Percentiles rank a stretch among this genome's conserved stretches.
Conservation (phyloP, 2,888 invertebrate genomes). For the Pemphredon lugubris region DNA sequence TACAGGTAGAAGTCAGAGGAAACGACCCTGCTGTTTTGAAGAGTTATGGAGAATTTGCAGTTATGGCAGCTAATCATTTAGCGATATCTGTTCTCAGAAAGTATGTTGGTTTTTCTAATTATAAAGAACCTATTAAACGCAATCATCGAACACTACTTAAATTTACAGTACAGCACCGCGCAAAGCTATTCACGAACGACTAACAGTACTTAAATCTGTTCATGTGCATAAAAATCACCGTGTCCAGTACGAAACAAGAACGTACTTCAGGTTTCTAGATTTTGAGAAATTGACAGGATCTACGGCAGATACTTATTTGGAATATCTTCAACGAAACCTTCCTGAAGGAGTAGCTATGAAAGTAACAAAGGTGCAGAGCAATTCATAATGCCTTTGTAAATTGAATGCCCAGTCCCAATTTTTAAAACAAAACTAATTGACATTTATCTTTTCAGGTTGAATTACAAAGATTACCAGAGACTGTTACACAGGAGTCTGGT, state of each 20-base stretch:
- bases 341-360: constrained; percentile 98
- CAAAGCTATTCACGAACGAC: constrained; percentile 88
- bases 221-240: constrained; percentile 96
- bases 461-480: constrained; percentile 68
- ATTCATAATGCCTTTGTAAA: not conserved
- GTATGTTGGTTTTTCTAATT: constrained; percentile 67
- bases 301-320: constrained; percentile 96
- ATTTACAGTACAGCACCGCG: constrained; percentile 87
- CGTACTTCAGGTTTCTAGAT: constrained; percentile 93
- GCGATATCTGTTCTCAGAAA: constrained; percentile 88
- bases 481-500: not conserved
- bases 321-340: constrained; percentile 97
- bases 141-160: not conserved
- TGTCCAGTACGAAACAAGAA: constrained; percentile 97
- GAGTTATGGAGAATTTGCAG: constrained; percentile 93
- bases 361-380: constrained; percentile 86
- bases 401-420: not conserved
- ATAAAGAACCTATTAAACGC: too few relatives aligned
- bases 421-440: not conserved
- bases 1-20: constrained; percentile 93
- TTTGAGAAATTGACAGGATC: constrained; percentile 95
- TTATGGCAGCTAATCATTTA: constrained; percentile 90
- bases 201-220: constrained; percentile 92
- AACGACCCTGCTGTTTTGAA: constrained; percentile 93
- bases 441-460: constrained; percentile 68